Evolutionary conservation across 2,797 vertebrate genomes (phyloP).

Genomic region (Sebastes vulpes): DNA sequence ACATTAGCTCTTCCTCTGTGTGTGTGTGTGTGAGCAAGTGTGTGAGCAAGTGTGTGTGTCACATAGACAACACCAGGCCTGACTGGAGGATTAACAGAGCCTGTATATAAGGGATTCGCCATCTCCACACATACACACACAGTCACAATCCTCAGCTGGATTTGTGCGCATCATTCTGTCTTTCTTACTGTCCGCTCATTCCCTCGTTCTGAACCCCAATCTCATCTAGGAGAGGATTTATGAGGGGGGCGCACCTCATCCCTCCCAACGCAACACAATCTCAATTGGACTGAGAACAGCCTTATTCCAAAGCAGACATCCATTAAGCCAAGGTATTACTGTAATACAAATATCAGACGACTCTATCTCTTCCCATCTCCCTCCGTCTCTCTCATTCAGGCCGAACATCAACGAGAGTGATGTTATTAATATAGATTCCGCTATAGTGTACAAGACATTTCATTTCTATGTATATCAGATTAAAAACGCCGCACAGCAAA

Average conservation of each 20-base stretch:
- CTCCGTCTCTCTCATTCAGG: conserved; percentile 62
- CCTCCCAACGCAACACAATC: conserved; percentile 73
- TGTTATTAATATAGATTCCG: conserved; percentile 74
- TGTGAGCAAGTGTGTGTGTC: conserved; percentile 33
- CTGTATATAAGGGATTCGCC: conserved; percentile 51
- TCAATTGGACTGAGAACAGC: conserved; percentile 76
- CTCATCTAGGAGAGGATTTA: conserved; percentile 80
- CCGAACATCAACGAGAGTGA: conserved; percentile 56
- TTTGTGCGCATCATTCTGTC: conserved; percentile 76
- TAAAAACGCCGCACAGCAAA: conserved; percentile 52
- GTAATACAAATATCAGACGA: conserved; percentile 79
- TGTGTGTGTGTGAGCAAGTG: neutral
- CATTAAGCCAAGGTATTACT: conserved; percentile 82
- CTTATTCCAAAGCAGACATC: conserved; percentile 80
- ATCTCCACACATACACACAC: neutral
- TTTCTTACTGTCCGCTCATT: conserved; percentile 74
- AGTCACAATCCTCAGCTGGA: conserved; percentile 70
- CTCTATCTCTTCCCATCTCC: conserved; percentile 65
- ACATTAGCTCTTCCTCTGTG: conserved; percentile 53
- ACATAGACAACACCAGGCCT: conserved; percentile 50
- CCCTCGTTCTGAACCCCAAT: conserved; percentile 75
- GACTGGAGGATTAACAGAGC: conserved; percentile 71
- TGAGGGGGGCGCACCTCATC: conserved; percentile 68
- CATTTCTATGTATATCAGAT: conserved; percentile 74
- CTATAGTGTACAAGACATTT: conserved; percentile 63